Percentiles rank a stretch among this genome's conserved stretches.
Evolutionary conservation across 2,113 vertebrate species (phyloP).

Genomic region (Hymenochirus boettgeri): DNA sequence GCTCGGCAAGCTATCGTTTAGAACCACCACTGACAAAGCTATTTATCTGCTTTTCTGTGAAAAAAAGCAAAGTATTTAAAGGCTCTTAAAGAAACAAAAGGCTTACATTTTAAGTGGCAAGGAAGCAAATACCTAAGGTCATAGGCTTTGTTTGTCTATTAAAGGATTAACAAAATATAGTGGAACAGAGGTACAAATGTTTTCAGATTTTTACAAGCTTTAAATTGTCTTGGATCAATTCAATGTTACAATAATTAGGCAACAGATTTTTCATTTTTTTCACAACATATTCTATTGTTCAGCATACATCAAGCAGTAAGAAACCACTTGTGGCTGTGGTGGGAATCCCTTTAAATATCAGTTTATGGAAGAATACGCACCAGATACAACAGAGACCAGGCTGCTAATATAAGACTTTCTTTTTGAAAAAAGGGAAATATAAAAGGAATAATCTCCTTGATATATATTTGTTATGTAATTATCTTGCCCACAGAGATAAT

Average conservation of each 20-base stretch:
- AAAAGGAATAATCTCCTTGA: too few species aligned
- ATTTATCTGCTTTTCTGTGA: background rate
- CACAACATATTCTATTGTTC: background rate
- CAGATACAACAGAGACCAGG: too few species aligned
- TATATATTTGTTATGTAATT: too few species aligned
- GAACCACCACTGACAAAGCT: background rate
- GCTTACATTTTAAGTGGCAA: constrained; percentile 1
- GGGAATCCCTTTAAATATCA: too few species aligned
- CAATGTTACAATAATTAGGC: background rate
- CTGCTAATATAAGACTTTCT: too few species aligned
- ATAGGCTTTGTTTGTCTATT: background rate
- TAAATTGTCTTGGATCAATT: background rate
- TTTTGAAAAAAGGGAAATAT: too few species aligned
- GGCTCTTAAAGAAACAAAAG: background rate
- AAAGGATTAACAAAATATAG: constrained; percentile 3
- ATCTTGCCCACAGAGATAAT: too few species aligned
- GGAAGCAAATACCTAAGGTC: background rate
- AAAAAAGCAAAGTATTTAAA: background rate
- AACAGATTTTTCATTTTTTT: background rate
- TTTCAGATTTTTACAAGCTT: background rate
- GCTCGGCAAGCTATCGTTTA: background rate
- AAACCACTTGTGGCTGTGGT: background rate
- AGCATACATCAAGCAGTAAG: background rate
- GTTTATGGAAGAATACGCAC: too few species aligned
- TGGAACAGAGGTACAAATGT: background rate